These are phyloP conservation scores for Machimus rusticus DNA, from an alignment of 2,888 invertebrate genomes.

Conservation along the genomic window DNA sequence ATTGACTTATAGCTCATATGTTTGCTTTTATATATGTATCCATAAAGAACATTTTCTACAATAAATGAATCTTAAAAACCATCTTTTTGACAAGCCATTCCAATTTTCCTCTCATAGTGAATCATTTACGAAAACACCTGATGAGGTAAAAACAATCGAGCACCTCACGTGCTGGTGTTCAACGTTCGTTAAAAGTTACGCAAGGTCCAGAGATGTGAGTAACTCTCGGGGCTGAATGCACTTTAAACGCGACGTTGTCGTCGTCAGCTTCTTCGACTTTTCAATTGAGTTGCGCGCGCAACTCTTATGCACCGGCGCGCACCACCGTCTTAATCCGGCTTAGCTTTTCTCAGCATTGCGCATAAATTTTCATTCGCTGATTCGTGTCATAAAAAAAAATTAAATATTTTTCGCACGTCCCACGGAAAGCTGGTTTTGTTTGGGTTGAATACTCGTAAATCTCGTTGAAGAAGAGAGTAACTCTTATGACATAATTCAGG, in stretches of 20 bases:
- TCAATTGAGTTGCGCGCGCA: not conserved
- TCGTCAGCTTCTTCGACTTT: not conserved
- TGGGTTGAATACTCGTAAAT: constrained; percentile 20
- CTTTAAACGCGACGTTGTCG: not conserved
- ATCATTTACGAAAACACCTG: constrained; percentile 7
- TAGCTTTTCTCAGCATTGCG: not conserved
- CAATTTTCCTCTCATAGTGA: not conserved
- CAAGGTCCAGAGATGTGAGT: not conserved
- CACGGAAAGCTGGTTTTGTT: constrained; percentile 29
- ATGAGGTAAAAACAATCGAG: constrained; percentile 6
- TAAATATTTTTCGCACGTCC: constrained; percentile 29
- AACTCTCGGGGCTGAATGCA: constrained; percentile 8
- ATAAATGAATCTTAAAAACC: not conserved
- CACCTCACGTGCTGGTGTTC: constrained; percentile 20
- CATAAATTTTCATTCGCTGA: not conserved
- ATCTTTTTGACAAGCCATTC: not conserved
- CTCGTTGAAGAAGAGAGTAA: not conserved
- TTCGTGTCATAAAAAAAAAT: constrained; percentile 12
- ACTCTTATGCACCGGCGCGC: not conserved
- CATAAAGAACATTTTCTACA: not conserved
- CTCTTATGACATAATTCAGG: not conserved
- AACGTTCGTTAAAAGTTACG: not conserved
- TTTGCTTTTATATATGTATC: too few species aligned
- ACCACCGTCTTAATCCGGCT: not conserved
- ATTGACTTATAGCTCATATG: too few species aligned